Percentiles rank a stretch among this genome's conserved stretches.
phyloP scores from a whole-genome alignment of 2,888 invertebrate genomes.

The Drosophila mulleri region DNA sequence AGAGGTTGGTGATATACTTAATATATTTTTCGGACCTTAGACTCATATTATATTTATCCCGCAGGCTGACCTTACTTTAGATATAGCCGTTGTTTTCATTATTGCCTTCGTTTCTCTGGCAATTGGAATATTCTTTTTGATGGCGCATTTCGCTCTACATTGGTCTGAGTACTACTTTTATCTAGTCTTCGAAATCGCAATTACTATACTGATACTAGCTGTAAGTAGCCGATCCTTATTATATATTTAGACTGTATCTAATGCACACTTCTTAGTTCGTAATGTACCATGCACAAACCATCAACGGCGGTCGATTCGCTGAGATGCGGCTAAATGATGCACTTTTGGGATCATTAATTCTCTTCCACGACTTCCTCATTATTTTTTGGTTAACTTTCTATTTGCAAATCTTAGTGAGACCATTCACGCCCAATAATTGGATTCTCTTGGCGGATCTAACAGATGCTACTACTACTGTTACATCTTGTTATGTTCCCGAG shows the following conservation, averaged over 20 bases:
- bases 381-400: slow-evolving; percentile 65
- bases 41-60: not conserved
- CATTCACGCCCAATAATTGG: slow-evolving; percentile 8
- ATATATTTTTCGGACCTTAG: not conserved
- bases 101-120: slow-evolving; percentile 47
- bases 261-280: slow-evolving; percentile 38
- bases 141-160: slow-evolving; percentile 2
- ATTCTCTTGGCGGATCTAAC: not conserved
- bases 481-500: not conserved
- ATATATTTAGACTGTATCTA: too few species aligned
- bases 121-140: slow-evolving; percentile 35
- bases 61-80: slow-evolving; percentile 57
- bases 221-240: slow-evolving; percentile 31
- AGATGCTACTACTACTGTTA: not conserved
- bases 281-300: slow-evolving; percentile 64
- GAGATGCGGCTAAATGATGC: slow-evolving; percentile 60
- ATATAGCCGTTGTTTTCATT: slow-evolving; percentile 65
- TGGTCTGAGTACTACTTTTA: slow-evolving; percentile 3
- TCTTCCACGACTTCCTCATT: slow-evolving; percentile 69
- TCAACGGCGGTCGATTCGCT: slow-evolving; percentile 57
- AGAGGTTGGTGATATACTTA: slow-evolving; percentile 18
- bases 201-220: slow-evolving; percentile 35
- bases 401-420: slow-evolving; percentile 46
- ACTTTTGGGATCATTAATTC: slow-evolving; percentile 54
- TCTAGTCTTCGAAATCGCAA: slow-evolving; percentile 25